These are phyloP conservation scores for Ochropleura leucogaster DNA, from an alignment of 2,888 invertebrate genomes.

Conservation along the genomic window DNA sequence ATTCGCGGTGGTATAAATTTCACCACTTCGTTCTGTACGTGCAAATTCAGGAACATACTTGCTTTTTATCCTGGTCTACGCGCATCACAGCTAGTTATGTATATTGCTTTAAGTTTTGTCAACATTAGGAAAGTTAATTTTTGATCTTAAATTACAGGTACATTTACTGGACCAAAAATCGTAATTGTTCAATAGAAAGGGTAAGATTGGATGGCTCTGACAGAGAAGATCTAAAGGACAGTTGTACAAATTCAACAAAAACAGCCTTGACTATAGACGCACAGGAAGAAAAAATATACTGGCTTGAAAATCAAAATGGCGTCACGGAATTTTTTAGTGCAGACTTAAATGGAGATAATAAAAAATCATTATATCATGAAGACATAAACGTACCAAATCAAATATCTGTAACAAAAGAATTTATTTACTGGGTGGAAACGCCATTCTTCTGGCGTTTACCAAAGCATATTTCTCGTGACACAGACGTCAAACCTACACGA, in stretches of 20 bases:
- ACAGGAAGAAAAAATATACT: constrained; percentile 92
- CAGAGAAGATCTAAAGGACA: constrained; percentile 91
- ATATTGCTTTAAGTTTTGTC: neutral
- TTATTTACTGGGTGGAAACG: constrained; percentile 96
- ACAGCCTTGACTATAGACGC: constrained; percentile 93
- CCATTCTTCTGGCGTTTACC: constrained; percentile 91
- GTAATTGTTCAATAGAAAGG: constrained; percentile 88
- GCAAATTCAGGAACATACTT: too few species aligned
- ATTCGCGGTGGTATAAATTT: too few species aligned
- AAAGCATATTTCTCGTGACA: constrained; percentile 75
- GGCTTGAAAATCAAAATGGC: constrained; percentile 92
- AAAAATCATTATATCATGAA: constrained; percentile 91
- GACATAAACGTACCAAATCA: constrained; percentile 84
- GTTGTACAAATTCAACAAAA: constrained; percentile 92
- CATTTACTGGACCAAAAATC: constrained; percentile 96
- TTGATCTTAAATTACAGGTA: constrained; percentile 86
- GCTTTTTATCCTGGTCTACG: too few species aligned
- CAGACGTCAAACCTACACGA: constrained; percentile 9
- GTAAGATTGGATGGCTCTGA: constrained; percentile 91
- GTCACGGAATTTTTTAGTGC: constrained; percentile 93
- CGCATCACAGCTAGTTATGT: too few species aligned
- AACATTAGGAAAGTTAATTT: neutral
- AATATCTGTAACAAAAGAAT: constrained; percentile 93
- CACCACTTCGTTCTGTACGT: too few species aligned
- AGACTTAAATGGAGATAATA: constrained; percentile 72